A percentile compares a stretch with the other conserved stretches of the same genome.
phyloP scores from a whole-genome alignment of 2,797 vertebrate species.

The Pseudochirops cupreus region DNA sequence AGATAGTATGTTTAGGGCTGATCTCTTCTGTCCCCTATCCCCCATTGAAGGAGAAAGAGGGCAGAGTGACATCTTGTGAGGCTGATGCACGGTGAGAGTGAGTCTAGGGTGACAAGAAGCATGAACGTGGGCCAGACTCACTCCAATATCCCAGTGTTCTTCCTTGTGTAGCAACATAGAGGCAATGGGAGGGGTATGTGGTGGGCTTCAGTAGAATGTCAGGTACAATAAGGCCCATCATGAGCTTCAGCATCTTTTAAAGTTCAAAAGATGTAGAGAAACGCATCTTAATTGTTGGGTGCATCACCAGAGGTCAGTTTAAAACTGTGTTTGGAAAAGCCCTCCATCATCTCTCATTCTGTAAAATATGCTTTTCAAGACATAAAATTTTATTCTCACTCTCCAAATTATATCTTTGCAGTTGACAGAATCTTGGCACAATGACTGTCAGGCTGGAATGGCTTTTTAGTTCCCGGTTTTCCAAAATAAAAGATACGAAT shows the following conservation, averaged over 20 bases:
- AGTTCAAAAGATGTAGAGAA: background rate
- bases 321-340: slow-evolving; percentile 50
- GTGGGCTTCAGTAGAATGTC: background rate
- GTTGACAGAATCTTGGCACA: slow-evolving; percentile 79
- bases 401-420: slow-evolving; percentile 78
- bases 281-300: background rate
- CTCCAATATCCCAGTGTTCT: background rate
- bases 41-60: background rate
- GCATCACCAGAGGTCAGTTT: background rate
- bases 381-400: slow-evolving; percentile 82
- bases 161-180: background rate
- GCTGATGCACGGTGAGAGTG: background rate
- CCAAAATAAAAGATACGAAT: slow-evolving; percentile 74
- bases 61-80: background rate
- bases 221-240: background rate
- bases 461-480: slow-evolving; percentile 68
- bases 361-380: slow-evolving; percentile 72
- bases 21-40: background rate
- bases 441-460: slow-evolving; percentile 65
- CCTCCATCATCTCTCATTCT: slow-evolving; percentile 75
- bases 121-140: background rate
- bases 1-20: background rate
- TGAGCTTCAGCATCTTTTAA: background rate
- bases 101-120: background rate
- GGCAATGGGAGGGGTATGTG: slow-evolving; percentile 6